A percentile compares a stretch with the other conserved stretches of the same genome.
Evolutionary conservation across 1,140 invertebrate species (phyloP).

Genomic region (Drosophila varians): DNA sequence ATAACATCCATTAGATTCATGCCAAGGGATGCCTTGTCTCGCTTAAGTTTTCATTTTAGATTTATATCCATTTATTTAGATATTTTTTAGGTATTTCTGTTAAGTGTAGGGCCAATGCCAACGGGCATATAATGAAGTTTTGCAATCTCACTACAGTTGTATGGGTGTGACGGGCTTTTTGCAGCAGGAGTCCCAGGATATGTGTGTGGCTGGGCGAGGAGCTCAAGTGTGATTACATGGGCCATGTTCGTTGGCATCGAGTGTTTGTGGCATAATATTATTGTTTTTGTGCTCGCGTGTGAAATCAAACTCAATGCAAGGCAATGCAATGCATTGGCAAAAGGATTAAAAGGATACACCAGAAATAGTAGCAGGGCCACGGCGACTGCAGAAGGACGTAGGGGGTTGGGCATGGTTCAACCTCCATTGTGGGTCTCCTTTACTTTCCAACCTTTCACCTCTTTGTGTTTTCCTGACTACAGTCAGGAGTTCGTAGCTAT

Average conservation of each 20-base stretch:
- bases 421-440: not conserved
- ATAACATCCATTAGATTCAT: not conserved
- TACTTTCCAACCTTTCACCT: not conserved
- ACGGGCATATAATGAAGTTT: constrained; percentile 79
- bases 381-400: constrained; percentile 13
- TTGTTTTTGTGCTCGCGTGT: constrained; percentile 80
- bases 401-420: constrained; percentile 23
- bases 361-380: constrained; percentile 6
- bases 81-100: not conserved
- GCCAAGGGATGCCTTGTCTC: too few relatives aligned
- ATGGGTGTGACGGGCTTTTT: constrained; percentile 10
- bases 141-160: constrained; percentile 67
- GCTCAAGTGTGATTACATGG: constrained; percentile 81
- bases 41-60: too few relatives aligned
- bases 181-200: constrained; percentile 3
- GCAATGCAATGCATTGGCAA: constrained; percentile 73
- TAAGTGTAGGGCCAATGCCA: constrained; percentile 20
- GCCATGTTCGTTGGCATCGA: constrained; percentile 74
- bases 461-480: constrained; percentile 6
- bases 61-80: not conserved
- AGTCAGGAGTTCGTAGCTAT: constrained; percentile 17
- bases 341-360: constrained; percentile 78
- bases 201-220: constrained; percentile 29
- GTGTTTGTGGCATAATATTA: constrained; percentile 82
- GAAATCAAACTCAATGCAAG: constrained; percentile 78